These are phyloP conservation scores for Beroe ovata DNA, from an alignment of 37 sponge, comb jelly and placozoan species.

Conservation along the genomic window DNA sequence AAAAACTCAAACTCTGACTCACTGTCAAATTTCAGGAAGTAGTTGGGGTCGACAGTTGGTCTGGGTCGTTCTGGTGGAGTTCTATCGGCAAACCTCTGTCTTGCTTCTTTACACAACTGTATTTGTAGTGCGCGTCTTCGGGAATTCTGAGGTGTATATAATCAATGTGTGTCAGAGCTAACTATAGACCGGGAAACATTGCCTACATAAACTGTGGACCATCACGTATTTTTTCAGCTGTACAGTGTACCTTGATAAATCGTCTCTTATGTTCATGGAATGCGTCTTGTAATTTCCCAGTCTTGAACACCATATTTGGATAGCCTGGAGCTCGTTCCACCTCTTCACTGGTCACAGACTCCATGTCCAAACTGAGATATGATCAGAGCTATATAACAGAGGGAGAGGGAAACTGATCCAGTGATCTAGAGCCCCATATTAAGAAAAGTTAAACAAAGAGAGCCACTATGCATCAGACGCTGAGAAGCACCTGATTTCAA, in stretches of 20 bases:
- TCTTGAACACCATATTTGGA: slow-evolving; percentile 55
- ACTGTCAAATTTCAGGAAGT: slow-evolving; percentile 53
- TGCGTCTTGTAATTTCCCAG: slow-evolving; percentile 37
- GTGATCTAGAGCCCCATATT: too few species aligned
- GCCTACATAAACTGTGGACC: neutral
- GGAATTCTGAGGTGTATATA: slow-evolving; percentile 12
- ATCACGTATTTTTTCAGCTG: neutral
- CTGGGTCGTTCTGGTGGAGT: slow-evolving; percentile 43
- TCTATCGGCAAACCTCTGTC: neutral
- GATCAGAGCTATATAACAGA: too few species aligned
- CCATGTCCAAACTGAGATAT: slow-evolving; percentile 61
- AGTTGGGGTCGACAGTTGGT: slow-evolving; percentile 29
- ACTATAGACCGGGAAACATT: too few species aligned
- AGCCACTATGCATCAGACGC: too few species aligned
- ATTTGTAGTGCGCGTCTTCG: slow-evolving; percentile 40
- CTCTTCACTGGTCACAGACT: slow-evolving; percentile 49
- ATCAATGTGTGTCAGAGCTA: too few species aligned
- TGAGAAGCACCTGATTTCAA: slow-evolving; percentile 62
- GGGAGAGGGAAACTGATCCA: too few species aligned
- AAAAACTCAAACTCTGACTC: too few species aligned
- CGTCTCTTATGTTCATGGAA: slow-evolving; percentile 23
- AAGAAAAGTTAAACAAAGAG: too few species aligned
- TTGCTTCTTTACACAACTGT: slow-evolving; percentile 59
- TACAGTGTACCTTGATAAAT: slow-evolving; percentile 49
- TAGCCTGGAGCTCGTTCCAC: slow-evolving; percentile 54